Conservation (phyloP, 2,888 invertebrate genomes). For the Chalcis sispes region DNA sequence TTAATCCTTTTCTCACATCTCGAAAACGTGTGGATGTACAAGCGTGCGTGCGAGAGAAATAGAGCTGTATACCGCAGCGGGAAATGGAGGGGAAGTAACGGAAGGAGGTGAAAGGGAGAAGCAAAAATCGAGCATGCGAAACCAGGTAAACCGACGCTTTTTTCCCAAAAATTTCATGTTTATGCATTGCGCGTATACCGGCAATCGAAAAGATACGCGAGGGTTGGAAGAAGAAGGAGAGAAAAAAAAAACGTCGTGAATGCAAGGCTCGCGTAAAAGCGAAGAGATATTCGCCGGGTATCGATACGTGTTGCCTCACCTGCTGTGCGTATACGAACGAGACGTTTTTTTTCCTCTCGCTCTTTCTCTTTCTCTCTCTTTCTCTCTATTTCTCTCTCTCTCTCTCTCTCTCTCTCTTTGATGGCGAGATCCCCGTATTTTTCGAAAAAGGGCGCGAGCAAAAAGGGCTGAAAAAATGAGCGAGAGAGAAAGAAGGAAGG, state of each 20-base stretch:
- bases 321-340: conserved; percentile 63
- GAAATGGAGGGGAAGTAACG: background rate
- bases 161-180: conserved; percentile 63
- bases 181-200: conserved; percentile 54
- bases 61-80: conserved; percentile 5
- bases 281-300: conserved; percentile 63
- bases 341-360: conserved; percentile 63
- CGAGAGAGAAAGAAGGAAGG: conserved; percentile 28
- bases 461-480: background rate
- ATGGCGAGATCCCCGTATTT: conserved; percentile 46
- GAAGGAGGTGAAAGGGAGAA: background rate
- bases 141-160: conserved; percentile 61
- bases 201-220: background rate
- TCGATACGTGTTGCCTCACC: conserved; percentile 68
- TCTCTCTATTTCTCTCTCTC: too few relatives aligned
- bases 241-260: conserved; percentile 44
- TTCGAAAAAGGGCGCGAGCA: too few relatives aligned
- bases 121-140: conserved; percentile 41
- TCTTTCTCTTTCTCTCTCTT: too few relatives aligned
- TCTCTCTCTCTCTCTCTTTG: too few relatives aligned
- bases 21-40: conserved; percentile 52
- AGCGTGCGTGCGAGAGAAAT: background rate
- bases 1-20: conserved; percentile 74
- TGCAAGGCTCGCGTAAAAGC: background rate
- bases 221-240: too few relatives aligned